Evolutionary conservation across 2,113 vertebrate genomes (phyloP).

Genomic region (Charina bottae): DNA sequence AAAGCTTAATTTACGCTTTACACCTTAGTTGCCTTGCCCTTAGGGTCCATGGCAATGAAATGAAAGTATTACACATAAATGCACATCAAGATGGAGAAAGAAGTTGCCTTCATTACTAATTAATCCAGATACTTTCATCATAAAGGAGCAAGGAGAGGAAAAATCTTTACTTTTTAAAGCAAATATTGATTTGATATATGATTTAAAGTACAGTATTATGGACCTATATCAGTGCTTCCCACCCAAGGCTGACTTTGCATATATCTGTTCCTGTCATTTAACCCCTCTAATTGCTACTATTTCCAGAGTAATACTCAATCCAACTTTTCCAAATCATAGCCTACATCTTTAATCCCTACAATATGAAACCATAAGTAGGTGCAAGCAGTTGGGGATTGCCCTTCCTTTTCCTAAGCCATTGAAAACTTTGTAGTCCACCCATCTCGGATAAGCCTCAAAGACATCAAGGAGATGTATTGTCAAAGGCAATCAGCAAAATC

Average conservation of each 20-base stretch:
- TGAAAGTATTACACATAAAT: conserved; percentile 26
- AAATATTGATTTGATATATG: conserved; percentile 28
- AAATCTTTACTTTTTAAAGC: conserved; percentile 26
- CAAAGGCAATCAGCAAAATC: too few relatives aligned
- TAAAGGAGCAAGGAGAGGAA: conserved; percentile 9
- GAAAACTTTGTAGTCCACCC: not conserved
- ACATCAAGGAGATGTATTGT: not conserved
- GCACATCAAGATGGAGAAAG: not conserved
- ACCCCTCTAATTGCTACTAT: not conserved
- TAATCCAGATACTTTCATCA: conserved; percentile 43
- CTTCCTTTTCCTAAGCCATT: not conserved
- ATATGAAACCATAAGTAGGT: not conserved
- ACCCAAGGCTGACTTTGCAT: not conserved
- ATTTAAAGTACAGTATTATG: not conserved
- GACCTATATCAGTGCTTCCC: not conserved
- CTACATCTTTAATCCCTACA: not conserved
- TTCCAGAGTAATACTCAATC: not conserved
- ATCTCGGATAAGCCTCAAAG: not conserved
- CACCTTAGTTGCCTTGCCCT: conserved; percentile 24
- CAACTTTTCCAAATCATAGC: not conserved
- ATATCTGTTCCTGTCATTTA: not conserved
- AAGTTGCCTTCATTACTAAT: conserved; percentile 31
- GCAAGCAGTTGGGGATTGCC: not conserved
- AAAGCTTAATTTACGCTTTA: conserved; percentile 39
- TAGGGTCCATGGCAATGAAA: conserved; percentile 4